Evolutionary conservation across 2,797 vertebrate genomes (phyloP), one percentile per base, ranked within the genome.

Genomic region (Steatocranus sp.): DNA sequence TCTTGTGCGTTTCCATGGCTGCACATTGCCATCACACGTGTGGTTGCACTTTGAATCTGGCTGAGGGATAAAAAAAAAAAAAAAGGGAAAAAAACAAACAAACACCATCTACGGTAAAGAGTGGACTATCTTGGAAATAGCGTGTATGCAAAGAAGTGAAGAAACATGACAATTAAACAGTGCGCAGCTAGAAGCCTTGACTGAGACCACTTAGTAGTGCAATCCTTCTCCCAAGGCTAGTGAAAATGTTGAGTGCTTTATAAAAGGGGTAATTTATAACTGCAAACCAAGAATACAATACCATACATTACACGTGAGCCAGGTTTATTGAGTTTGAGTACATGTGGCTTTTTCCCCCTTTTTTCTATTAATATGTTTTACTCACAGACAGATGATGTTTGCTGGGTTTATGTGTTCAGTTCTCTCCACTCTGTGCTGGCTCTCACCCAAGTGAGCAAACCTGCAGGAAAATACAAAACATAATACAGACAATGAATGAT

Each of bases 401-500:
- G 96, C 97, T 58, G 96, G 87, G 30, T 88, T 94, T 85, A 95
- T 96, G 84, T 92, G 93, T 77, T 93, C 96, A 5, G 75, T 95
- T 91, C 94, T 96, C 78, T 98, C 97, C 94, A 97, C 96, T 84
- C 93, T 96, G 93, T 98, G 97, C 84, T 98, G 98, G 93, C 96
- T 98, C 90, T 97, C 97, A 7, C 98, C 97, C 90, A 99, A 95
- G 87, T 96, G 97, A 89, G 98, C 97, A 95, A 99, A 99, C 89
- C 98, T 99, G 92, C 58, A 82, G 20, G 36, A 77, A 30, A 49
- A 12, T 41, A 32, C 56, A 56, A 73, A 27, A 70, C 10, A 70
- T 17, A 17, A 76, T 5, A 75, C 1, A 11, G 3, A 49, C 15
- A 46, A 49, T 80, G 12, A 88, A 58, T 85, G 73, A 76, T 14